phyloP scores from a whole-genome alignment of 1,140 invertebrate genomes.

The Alviniconcha marisindica region DNA sequence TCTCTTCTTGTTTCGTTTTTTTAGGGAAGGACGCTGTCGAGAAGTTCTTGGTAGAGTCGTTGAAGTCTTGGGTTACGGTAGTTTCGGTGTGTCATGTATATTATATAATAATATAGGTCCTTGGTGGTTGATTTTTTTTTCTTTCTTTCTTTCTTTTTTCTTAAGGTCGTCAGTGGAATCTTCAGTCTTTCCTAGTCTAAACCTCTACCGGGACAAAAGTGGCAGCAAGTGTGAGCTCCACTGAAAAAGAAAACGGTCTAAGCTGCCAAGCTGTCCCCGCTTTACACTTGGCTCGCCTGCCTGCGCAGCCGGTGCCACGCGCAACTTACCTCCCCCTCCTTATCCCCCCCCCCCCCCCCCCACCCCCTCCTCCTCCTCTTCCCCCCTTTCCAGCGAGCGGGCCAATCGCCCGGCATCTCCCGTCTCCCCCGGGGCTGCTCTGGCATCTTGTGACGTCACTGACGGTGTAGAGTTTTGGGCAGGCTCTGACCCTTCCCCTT shows the following conservation, averaged over 20 bases:
- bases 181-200: slow-evolving; percentile 4
- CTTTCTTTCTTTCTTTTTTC: not conserved
- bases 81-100: not conserved
- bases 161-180: slow-evolving; percentile 20
- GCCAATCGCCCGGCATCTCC: slow-evolving; percentile 12
- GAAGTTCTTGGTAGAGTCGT: slow-evolving; percentile 30
- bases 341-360: not conserved
- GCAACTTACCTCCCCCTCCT: not conserved
- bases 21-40: not conserved
- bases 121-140: no score
- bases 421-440: not conserved
- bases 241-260: slow-evolving; percentile 45
- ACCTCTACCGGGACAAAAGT: slow-evolving; percentile 30
- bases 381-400: no score
- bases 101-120: no score
- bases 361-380: not conserved
- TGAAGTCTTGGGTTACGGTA: slow-evolving; percentile 38
- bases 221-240: slow-evolving; percentile 36
- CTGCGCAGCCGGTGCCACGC: not conserved
- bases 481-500: not conserved
- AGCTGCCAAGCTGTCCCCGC: not conserved
- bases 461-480: not conserved
- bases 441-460: slow-evolving; percentile 21
- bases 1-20: not conserved
- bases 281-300: not conserved